Conservation (phyloP, 1,140 invertebrate genomes). For the Phymastichus coffea region DNA sequence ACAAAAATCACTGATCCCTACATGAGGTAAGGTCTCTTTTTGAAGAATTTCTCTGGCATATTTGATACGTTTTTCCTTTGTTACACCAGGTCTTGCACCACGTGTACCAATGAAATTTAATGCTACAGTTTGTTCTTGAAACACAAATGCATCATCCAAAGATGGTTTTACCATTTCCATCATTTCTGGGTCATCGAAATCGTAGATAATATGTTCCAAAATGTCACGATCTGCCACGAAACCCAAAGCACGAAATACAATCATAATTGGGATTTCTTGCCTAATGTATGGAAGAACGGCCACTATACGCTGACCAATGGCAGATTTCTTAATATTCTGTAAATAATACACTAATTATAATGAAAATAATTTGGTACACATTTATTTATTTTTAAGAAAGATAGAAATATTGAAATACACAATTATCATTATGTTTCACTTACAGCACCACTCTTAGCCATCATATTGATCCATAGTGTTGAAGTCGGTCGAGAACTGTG, state of each 20-base stretch:
- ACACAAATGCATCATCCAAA: slow-evolving; percentile 97
- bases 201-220: slow-evolving; percentile 97
- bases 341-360: slow-evolving; percentile 9
- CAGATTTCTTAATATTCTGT: slow-evolving; percentile 39
- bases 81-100: slow-evolving; percentile 93
- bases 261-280: slow-evolving; percentile 98
- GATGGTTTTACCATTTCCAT: slow-evolving; percentile 99
- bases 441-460: slow-evolving; percentile 86
- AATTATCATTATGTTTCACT: slow-evolving; percentile 32
- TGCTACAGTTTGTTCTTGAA: slow-evolving; percentile 97
- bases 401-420: not conserved
- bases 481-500: slow-evolving; percentile 90
- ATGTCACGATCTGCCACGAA: slow-evolving; percentile 99
- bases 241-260: slow-evolving; percentile 93
- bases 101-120: slow-evolving; percentile 97
- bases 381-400: not conserved
- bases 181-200: slow-evolving; percentile 99
- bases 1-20: slow-evolving; percentile 97
- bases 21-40: slow-evolving; percentile 99
- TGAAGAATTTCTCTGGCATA: slow-evolving; percentile 98
- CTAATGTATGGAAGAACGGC: slow-evolving; percentile 97
- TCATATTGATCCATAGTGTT: slow-evolving; percentile 98
- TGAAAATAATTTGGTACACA: not conserved
- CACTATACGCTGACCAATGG: slow-evolving; percentile 80
- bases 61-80: slow-evolving; percentile 96